These are phyloP conservation scores for Caenorhabditis imperialis DNA, from an alignment of 2,888 invertebrate species.

Conservation along the genomic window DNA sequence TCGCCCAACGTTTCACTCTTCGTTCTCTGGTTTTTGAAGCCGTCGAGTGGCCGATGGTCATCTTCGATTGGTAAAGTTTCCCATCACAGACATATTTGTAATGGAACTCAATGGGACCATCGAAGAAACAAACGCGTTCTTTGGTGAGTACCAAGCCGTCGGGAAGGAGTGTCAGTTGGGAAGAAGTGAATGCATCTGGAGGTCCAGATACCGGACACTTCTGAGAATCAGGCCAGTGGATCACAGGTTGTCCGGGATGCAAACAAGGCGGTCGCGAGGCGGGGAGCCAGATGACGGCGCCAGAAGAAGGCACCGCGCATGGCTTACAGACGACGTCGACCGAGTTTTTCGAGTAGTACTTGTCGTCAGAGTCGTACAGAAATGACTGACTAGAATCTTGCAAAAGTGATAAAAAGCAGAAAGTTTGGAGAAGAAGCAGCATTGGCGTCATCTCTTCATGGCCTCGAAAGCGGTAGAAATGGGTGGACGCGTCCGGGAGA, in stretches of 20 bases:
- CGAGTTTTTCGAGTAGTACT: constrained; percentile 27
- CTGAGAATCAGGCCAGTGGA: constrained; percentile 58
- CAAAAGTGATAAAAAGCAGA: constrained; percentile 8
- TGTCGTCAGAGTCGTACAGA: constrained; percentile 1
- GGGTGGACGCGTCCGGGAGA: constrained; percentile 26
- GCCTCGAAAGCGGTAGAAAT: constrained; percentile 33
- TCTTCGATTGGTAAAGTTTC: constrained; percentile 16
- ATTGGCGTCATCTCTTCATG: constrained; percentile 45
- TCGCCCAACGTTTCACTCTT: constrained; percentile 71
- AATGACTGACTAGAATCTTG: constrained; percentile 3
- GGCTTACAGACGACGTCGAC: constrained; percentile 49
- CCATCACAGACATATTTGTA: constrained; percentile 52
- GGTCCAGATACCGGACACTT: constrained; percentile 29
- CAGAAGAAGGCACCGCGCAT: constrained; percentile 44
- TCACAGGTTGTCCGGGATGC: constrained; percentile 71
- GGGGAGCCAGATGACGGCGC: constrained; percentile 59
- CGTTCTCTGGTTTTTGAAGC: constrained; percentile 28
- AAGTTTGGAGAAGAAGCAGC: constrained; percentile 12
- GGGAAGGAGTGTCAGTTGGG: constrained; percentile 59
- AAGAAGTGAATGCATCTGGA: constrained; percentile 24
- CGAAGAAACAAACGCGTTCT: constrained; percentile 58
- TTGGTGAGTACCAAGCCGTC: constrained; percentile 63
- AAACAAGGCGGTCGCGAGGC: constrained; percentile 66
- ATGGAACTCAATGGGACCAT: constrained; percentile 53
- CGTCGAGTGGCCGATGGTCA: constrained; percentile 54